Percentiles rank a stretch among this genome's conserved stretches.
These are phyloP conservation scores for Oryctes rhinoceros DNA, from an alignment of 1,140 invertebrate genomes.

Conservation along the genomic window DNA sequence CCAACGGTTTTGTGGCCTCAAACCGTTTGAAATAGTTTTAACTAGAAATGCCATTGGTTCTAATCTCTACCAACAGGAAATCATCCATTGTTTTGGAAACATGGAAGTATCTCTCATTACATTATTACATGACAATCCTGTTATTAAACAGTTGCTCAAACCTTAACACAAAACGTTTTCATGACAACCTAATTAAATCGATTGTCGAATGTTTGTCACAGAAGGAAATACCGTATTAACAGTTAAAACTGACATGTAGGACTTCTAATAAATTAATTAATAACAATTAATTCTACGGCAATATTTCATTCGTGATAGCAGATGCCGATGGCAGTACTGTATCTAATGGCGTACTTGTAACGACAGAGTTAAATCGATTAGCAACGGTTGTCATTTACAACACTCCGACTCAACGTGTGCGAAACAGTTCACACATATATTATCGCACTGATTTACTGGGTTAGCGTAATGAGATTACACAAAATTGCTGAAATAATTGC, in stretches of 20 bases:
- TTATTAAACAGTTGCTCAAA: no score
- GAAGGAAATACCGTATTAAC: not conserved
- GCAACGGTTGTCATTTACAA: conserved; percentile 54
- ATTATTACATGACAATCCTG: no score
- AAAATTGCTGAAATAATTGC: conserved; percentile 49
- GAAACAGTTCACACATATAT: conserved; percentile 52
- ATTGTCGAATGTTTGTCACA: not conserved
- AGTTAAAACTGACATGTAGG: conserved; percentile 11
- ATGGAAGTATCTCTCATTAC: not conserved
- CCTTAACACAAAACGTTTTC: no score
- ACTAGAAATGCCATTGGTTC: no score
- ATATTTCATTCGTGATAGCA: conserved; percentile 50
- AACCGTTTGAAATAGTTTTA: no score
- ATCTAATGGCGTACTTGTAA: conserved; percentile 52
- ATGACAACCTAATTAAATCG: no score
- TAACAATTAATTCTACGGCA: conserved; percentile 50
- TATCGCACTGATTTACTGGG: conserved; percentile 50
- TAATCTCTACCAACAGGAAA: no score
- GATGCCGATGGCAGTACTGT: conserved; percentile 52
- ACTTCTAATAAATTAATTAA: conserved; percentile 38
- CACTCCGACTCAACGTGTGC: conserved; percentile 45
- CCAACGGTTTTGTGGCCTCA: no score
- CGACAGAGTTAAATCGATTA: conserved; percentile 53
- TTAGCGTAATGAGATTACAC: conserved; percentile 48
- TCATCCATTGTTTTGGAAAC: no score